Percentiles rank a stretch among this genome's conserved stretches.
Conservation (phyloP, 1,140 invertebrate genomes). For the Fopius arisanus region DNA sequence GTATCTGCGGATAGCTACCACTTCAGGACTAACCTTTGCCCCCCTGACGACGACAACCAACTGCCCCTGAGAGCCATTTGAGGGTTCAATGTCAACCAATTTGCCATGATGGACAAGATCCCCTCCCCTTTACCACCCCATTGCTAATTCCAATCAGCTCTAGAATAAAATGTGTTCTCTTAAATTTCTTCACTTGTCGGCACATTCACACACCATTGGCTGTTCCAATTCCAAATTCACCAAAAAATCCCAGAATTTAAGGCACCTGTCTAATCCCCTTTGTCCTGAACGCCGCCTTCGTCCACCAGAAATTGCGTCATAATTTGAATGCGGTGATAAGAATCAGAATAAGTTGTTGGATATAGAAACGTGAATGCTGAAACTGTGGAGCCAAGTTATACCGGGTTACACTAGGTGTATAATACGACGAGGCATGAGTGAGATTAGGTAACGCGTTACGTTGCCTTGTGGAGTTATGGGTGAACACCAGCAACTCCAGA, state of each 20-base stretch:
- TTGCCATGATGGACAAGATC: constrained; percentile 47
- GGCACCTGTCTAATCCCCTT: too few relatives aligned
- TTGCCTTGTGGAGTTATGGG: constrained; percentile 35
- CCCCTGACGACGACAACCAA: constrained; percentile 23
- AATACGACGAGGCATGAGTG: constrained; percentile 29
- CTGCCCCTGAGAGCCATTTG: constrained; percentile 51
- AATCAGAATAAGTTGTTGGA: background rate
- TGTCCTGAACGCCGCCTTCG: too few relatives aligned
- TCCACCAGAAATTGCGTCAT: background rate
- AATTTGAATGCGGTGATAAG: background rate
- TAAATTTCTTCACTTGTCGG: too few relatives aligned
- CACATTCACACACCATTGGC: too few relatives aligned
- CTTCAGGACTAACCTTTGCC: constrained; percentile 32
- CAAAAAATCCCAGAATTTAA: too few relatives aligned
- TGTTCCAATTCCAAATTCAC: too few relatives aligned
- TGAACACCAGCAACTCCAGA: constrained; percentile 28
- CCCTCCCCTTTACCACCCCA: background rate
- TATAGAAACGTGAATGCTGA: background rate
- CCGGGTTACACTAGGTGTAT: background rate
- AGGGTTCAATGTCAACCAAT: constrained; percentile 52
- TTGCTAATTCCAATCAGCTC: too few relatives aligned
- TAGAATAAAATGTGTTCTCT: too few relatives aligned
- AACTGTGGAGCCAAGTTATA: background rate
- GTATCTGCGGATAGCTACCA: constrained; percentile 34
- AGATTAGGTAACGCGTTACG: constrained; percentile 49